Evolutionary conservation across 2,888 invertebrate species (phyloP).

Genomic region (Cecidostiba fungosa): DNA sequence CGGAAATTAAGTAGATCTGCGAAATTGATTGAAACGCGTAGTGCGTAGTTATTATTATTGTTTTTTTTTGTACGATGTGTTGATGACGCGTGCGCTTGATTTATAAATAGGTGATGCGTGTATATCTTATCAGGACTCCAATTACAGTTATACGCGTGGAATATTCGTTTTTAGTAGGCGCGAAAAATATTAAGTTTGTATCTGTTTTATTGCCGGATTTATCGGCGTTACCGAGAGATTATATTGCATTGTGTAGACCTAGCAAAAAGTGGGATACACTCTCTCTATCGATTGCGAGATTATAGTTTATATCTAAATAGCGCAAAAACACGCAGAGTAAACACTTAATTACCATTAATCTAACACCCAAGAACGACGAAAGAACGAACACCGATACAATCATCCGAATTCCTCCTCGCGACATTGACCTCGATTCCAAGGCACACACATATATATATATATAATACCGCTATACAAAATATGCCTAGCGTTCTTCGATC

Average conservation of each 20-base stretch:
- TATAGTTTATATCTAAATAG: not conserved
- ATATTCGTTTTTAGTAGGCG: not conserved
- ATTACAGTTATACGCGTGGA: conserved; percentile 1
- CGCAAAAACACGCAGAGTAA: not conserved
- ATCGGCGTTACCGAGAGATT: not conserved
- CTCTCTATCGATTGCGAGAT: not conserved
- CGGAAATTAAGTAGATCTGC: not conserved
- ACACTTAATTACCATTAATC: conserved; percentile 11
- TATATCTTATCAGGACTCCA: not conserved
- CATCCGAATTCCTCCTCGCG: not conserved
- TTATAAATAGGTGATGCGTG: not conserved
- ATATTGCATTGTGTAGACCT: not conserved
- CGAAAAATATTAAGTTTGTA: not conserved
- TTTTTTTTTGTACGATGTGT: not conserved
- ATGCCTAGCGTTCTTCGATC: not conserved
- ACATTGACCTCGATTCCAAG: conserved; percentile 21
- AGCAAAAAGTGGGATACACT: not conserved
- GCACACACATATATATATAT: too few relatives aligned
- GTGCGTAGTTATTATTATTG: not conserved
- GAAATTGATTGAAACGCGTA: not conserved
- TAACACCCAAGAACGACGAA: not conserved
- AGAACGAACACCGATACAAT: not conserved
- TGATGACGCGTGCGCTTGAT: not conserved
- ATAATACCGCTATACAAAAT: not conserved
- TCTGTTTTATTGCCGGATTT: not conserved